Evolutionary conservation across 2,888 invertebrate genomes (phyloP), one percentile per base, ranked within the genome.

Genomic region (Papilio elwesi): DNA sequence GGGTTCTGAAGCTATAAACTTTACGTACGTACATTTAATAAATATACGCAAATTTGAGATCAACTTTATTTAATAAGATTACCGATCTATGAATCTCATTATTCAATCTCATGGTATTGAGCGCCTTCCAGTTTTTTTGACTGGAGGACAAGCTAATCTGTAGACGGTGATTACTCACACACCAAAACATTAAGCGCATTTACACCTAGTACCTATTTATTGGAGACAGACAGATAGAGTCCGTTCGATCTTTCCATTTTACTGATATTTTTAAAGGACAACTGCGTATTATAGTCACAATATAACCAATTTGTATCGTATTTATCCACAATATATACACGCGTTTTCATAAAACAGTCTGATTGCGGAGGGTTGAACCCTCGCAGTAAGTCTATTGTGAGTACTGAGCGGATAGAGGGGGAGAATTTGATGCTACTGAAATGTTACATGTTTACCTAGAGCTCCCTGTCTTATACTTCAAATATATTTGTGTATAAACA

Each of bases 291-390:
- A 47, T 13, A 55, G 47, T 67, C 15, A 47, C 13, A 57, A 47
- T 26, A 55, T 16, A 0, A 16, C 43, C 13, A 52, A 13, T 62
- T 16, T 13, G 16, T 55, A 62, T 59, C 59, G 68, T 67, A 55
- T 12, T 13, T 47, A 47, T 63, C 48, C 48, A 48, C 48, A 48
- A 43, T 36, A 69, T 38, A 16, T 69, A 59, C 43, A 62, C 8
- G 51, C 43, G 59, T 16, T 43, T 47, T 53, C 49, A 48, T 48
- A n/a, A 59, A 38, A 38, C 26, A 6, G 57, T 52, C 66, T 66
- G 65, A 65, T 73, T 66, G 57, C 65, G 59, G 26, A 73, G 73
- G 73, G 73, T 73, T 69, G 69, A 69, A 73, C 73, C 73, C 73
- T 69, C 49, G 59, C 43, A 59, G 69, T 48, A 15, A 64, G 49